Evolutionary conservation across 2,113 vertebrate genomes (phyloP), one percentile per base, ranked within the genome.

Genomic region (Pyxicephalus adspersus): DNA sequence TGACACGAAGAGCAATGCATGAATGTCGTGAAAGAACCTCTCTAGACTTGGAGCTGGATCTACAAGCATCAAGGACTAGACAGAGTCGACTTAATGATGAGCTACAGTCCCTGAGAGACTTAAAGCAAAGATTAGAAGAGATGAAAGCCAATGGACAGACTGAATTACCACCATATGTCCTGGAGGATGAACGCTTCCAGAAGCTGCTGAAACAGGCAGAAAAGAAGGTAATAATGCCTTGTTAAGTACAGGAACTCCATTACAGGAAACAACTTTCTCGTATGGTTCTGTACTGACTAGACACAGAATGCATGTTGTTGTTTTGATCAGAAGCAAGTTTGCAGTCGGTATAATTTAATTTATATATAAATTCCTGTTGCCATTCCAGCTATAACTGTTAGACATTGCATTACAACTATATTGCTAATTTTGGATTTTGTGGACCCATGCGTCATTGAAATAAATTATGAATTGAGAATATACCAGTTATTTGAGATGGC

Each of bases 11-110:
- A 83, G 83, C 88, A 0, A 79, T 84, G 0, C 90, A 85, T 0
- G 91, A 92, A 19, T 76, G 88, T 72, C 88, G 91, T 0, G 31
- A n/a, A 0, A 90, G 93, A 29, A 95, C 95, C 0, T 95, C 95
- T 61, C 91, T 95, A 11, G 95, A 95, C 88, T 83, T 95, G 84
- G 94, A 95, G 88, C 89, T 95, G 91, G 95, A 95, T 72, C 93
- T 95, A 4, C 94, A 95, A 91, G 94, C 91, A 0, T 94, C 94
- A 0, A 90, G 92, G 13, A 94, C 94, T 0, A 88, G 91, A 1
- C 94, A 95, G 87, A 94, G 80, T 0, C 93, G 92, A 0, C 92
- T 95, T 76, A 93, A 94, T 0, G 92, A 95, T 0, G 95, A 95
- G 84, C 90, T 95, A 4, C 92, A 88, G 88, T 90, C 89, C 25